These are phyloP conservation scores for Ectropis crepuscularia DNA, from an alignment of 2,888 invertebrate genomes.

Conservation along the genomic window DNA sequence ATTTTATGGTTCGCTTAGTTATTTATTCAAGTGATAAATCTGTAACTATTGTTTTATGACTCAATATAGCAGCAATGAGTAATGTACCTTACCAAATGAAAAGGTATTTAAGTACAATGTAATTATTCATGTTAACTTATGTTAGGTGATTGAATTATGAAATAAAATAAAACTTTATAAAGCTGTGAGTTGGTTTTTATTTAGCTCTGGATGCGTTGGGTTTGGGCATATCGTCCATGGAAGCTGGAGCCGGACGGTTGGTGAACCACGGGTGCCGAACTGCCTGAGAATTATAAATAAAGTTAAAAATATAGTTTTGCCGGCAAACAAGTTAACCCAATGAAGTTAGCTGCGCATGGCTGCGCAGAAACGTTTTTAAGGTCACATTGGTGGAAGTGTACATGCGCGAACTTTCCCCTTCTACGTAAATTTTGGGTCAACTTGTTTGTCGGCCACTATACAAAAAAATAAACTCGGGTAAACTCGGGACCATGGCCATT, in stretches of 20 bases:
- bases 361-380: too few species aligned
- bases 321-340: too few species aligned
- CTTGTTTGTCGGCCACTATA: too few species aligned
- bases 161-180: slow-evolving; percentile 54
- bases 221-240: slow-evolving; percentile 88
- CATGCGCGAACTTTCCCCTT: too few species aligned
- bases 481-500: too few species aligned
- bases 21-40: slow-evolving; percentile 24
- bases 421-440: too few species aligned
- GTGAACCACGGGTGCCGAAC: slow-evolving; percentile 90
- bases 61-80: slow-evolving; percentile 4
- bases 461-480: too few species aligned
- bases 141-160: slow-evolving; percentile 53
- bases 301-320: background rate
- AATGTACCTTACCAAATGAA: slow-evolving; percentile 5
- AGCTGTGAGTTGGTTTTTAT: slow-evolving; percentile 45
- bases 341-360: too few species aligned
- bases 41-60: slow-evolving; percentile 5
- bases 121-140: slow-evolving; percentile 59
- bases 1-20: slow-evolving; percentile 19
- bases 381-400: too few species aligned
- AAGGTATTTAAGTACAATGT: slow-evolving; percentile 63
- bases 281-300: slow-evolving; percentile 87
- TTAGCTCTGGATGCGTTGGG: slow-evolving; percentile 72
- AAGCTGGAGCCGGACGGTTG: slow-evolving; percentile 87